Percentiles rank a stretch among this genome's conserved stretches.
phyloP scores from a whole-genome alignment of 2,888 invertebrate genomes.

The Hecatera dysodea region DNA sequence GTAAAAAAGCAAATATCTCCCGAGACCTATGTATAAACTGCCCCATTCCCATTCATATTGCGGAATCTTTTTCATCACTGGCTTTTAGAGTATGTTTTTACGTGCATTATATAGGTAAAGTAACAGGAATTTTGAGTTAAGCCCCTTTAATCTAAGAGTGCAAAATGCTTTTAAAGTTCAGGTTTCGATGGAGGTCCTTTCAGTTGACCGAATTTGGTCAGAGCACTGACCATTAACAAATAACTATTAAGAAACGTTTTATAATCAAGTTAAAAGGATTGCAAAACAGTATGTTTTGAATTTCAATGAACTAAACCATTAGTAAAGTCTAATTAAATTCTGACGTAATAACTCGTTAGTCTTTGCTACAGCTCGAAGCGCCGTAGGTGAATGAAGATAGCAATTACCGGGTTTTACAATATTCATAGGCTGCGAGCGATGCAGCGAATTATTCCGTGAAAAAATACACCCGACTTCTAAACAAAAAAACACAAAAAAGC shows the following conservation, averaged over 20 bases:
- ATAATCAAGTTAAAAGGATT: background rate
- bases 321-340: conserved; percentile 17
- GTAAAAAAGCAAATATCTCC: no score
- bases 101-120: no score
- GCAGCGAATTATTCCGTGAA: conserved; percentile 25
- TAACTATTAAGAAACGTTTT: background rate
- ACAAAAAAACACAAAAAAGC: no score
- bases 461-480: no score
- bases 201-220: background rate
- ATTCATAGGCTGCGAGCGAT: conserved; percentile 18
- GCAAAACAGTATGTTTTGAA: conserved; percentile 12
- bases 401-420: conserved; percentile 33
- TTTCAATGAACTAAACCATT: conserved; percentile 12
- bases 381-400: background rate
- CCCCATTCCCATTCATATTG: no score
- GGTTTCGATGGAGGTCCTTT: conserved; percentile 2
- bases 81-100: no score
- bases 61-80: no score
- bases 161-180: conserved; percentile 24
- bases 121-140: no score
- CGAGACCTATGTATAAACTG: no score
- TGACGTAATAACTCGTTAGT: conserved; percentile 9
- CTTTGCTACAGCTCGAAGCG: conserved; percentile 17
- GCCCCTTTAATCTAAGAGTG: no score
- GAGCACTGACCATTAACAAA: conserved; percentile 7